Conservation (phyloP, 2,888 invertebrate species). For the Caenorhabditis doughertyi region DNA sequence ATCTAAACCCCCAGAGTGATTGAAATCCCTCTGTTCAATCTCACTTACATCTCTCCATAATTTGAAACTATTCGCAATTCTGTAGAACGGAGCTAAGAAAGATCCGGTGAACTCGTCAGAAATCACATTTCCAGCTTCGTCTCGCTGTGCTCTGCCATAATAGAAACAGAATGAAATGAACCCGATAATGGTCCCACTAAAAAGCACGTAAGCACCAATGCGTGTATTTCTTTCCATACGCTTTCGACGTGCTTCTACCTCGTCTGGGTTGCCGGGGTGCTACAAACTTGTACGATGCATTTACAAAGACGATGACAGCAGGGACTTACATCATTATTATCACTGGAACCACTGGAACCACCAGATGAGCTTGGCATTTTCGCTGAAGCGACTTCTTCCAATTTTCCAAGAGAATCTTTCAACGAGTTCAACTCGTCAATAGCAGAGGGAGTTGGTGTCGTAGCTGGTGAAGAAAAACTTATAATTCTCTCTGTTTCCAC, state of each 20-base stretch:
- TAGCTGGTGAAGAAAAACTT: conserved; percentile 11
- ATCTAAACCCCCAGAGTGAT: no score
- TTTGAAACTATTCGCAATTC: conserved; percentile 75
- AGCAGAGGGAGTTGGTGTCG: conserved; percentile 18
- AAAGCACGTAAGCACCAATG: conserved; percentile 67
- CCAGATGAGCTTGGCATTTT: conserved; percentile 20
- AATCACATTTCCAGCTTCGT: conserved; percentile 75
- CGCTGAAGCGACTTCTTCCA: conserved; percentile 45
- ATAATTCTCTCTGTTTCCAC: conserved; percentile 3
- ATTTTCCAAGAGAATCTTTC: conserved; percentile 59
- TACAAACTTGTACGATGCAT: background rate
- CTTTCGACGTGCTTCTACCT: conserved; percentile 74
- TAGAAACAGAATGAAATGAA: conserved; percentile 76
- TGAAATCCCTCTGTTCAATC: background rate
- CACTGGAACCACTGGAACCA: no score
- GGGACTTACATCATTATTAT: conserved; percentile 37
- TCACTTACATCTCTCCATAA: conserved; percentile 76
- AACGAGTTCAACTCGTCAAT: conserved; percentile 55
- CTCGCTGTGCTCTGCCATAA: conserved; percentile 76
- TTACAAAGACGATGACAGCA: background rate
- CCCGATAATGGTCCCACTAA: conserved; percentile 70
- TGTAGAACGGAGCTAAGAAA: conserved; percentile 75
- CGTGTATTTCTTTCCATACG: conserved; percentile 76
- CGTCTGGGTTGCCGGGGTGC: conserved; percentile 47
- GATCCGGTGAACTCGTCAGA: conserved; percentile 74